These are phyloP conservation scores for Yponomeuta plumbellus DNA, from an alignment of 2,888 invertebrate genomes.

Conservation along the genomic window DNA sequence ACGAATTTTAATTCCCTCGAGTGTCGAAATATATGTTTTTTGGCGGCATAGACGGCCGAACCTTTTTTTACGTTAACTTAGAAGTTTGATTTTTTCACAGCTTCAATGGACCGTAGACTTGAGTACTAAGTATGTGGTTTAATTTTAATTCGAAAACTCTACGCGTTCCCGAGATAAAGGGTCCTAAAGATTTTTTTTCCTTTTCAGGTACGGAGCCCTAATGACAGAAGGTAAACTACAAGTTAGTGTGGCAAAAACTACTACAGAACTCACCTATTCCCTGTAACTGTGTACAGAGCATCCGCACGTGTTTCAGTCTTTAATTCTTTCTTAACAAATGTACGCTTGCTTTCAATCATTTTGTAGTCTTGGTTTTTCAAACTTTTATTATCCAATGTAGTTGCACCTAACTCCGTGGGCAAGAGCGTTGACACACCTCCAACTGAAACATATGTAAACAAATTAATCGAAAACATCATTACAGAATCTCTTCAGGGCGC, in stretches of 20 bases:
- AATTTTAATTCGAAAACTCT: too few species aligned
- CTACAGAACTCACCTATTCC: conserved; percentile 44
- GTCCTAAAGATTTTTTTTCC: too few species aligned
- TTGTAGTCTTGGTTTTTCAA: conserved; percentile 38
- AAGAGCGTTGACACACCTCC: conserved; percentile 39
- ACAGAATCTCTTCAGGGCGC: background rate
- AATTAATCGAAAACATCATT: conserved; percentile 12
- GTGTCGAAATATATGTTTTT: too few species aligned
- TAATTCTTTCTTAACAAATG: conserved; percentile 46
- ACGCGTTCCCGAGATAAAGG: too few species aligned
- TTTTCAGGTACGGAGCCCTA: too few species aligned
- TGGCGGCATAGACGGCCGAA: too few species aligned
- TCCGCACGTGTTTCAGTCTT: conserved; percentile 48
- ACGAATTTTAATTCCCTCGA: too few species aligned
- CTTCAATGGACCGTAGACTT: too few species aligned
- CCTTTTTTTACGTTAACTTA: too few species aligned
- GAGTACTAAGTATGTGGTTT: too few species aligned
- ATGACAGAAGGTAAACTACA: background rate
- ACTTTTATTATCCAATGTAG: conserved; percentile 41
- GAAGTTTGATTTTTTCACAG: too few species aligned
- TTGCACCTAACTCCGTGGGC: conserved; percentile 35
- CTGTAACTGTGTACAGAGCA: conserved; percentile 56
- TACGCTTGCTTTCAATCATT: conserved; percentile 58
- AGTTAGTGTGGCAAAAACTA: background rate
- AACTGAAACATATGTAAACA: conserved; percentile 20